Base-by-base conservation (phyloP, 2,888 invertebrate species). In the Aricia artaxerxes region DNA sequence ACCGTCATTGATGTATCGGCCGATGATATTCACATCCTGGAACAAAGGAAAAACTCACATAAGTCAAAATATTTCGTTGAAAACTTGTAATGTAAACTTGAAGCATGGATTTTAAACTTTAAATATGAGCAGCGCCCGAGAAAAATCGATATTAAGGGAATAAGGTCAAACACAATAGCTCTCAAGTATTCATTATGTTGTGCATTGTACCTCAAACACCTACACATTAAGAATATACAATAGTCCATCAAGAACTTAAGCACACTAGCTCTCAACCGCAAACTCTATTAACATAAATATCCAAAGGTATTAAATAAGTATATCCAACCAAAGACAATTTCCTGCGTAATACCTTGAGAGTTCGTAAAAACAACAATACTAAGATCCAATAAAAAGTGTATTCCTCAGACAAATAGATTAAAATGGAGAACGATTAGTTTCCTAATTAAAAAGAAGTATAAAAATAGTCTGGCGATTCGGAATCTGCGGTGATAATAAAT, bases 11-110 rank as follows among this genome's bases (percentile, higher is more conserved):
- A 92, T 87, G 87, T 84, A 84, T 85, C 84, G 87, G 87, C 49
- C 83, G 85, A 82, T 84, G 84, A 81, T 79, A 86, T 85, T 93
- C 87, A 92, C 91, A 92, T 93, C 86, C 94, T 94, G 93, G 80
- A 94, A 94, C 92, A 94, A 94, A 86, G 84, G 80, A 77, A 72
- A 11, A 35, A 9, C 3, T 76, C 38, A 16, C 61, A 73, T n/a
- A 60, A 53, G 53, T 38, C 2, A 38, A 53, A 69, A 72, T 49
- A 16, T 24, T 35, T 53, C 2, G 44, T 16, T 49, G 0, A 1
- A 49, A 9, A 35, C 16, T 78, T 72, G 2, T 44, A 83, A 80
- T 85, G 83, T 31, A 9, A 73, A 73, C 9, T 6, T 11, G n/a
- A 16, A 24, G 49, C 57, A 57, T 16, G 16, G 4, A 57, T 57